Base-by-base conservation (phyloP, 2,113 vertebrate species). In the Platanista minor region DNA sequence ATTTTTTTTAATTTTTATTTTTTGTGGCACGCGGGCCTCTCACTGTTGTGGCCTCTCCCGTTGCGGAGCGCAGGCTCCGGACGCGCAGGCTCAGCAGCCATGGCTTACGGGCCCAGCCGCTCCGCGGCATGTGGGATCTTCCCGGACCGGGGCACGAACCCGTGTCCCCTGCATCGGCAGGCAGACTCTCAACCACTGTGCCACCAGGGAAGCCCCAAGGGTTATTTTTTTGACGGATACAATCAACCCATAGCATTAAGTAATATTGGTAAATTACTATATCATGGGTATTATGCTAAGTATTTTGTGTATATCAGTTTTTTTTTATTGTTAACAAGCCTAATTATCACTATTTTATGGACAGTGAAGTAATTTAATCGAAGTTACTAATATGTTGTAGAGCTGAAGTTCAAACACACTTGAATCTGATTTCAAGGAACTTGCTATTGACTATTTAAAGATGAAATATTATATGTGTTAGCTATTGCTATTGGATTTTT, bases 401-500 rank as follows among this genome's bases (percentile, higher is more conserved):
- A 93, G 46, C 13, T 67, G n/a, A 54, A 87, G 91, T 23, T 91
- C 54, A 94, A 18, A 67, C 36, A 25, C 27, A 77, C 29, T 90
- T 33, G 62, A 83, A 43, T 94, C 39, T 59, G 2, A 85, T 77
- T 91, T 89, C 61, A 52, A 81, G 49, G 54, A 86, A 78, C 29
- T 67, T 95, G 43, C 81, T 90, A 3, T 87, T 95, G 46, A 90
- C 39, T 97, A 2, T 64, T 74, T 62, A 80, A 54, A 43, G 11
- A 81, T 90, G 20, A 96, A 92, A 92, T 81, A 29, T 36, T 96
- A 5, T 88, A 12, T 33, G n/a, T 49, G 90, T 75, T 86, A 81
- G 4, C 61, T 67, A 62, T 41, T 84, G 46, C 27, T 80, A 17
- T 20, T 64, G 13, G 54, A 59, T 95, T 78, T 82, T 84, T 39